Evolutionary conservation across 2,113 vertebrate species (phyloP).

Genomic region (Pituophis catenifer): DNA sequence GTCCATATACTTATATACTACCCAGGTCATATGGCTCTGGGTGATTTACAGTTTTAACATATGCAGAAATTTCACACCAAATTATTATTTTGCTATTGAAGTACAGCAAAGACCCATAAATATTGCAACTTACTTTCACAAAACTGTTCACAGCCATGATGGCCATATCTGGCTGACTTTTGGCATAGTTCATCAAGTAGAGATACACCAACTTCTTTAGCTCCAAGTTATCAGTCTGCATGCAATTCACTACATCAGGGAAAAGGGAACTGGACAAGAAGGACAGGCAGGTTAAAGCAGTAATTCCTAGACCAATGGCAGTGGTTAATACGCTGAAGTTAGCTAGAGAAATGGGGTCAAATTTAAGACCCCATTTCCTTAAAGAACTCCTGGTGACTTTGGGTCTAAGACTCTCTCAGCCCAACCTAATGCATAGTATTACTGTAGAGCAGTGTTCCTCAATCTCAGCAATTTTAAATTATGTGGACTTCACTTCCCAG

Average conservation of each 20-base stretch:
- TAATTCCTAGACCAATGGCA: background rate
- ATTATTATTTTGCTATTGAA: background rate
- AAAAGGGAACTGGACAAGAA: constrained; percentile 83
- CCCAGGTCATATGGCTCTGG: background rate
- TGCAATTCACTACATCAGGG: constrained; percentile 98
- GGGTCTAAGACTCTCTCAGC: background rate
- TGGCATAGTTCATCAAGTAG: constrained; percentile 98
- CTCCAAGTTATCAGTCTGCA: constrained; percentile 98
- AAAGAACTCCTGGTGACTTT: background rate
- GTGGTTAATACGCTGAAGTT: background rate
- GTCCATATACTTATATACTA: background rate
- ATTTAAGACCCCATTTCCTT: background rate
- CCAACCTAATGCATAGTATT: background rate
- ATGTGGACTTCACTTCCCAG: background rate
- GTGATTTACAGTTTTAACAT: background rate
- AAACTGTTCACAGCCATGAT: constrained; percentile 99
- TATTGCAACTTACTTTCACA: constrained; percentile 83
- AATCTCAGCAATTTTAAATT: background rate
- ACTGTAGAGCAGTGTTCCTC: background rate
- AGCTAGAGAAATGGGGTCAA: background rate
- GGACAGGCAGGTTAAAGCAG: accelerated
- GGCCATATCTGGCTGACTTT: constrained; percentile 98
- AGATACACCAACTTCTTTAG: constrained; percentile 98
- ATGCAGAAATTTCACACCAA: background rate
- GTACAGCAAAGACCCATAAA: background rate